phyloP scores from a whole-genome alignment of 2,113 vertebrate genomes.

The Megaleporinus macrocephalus region DNA sequence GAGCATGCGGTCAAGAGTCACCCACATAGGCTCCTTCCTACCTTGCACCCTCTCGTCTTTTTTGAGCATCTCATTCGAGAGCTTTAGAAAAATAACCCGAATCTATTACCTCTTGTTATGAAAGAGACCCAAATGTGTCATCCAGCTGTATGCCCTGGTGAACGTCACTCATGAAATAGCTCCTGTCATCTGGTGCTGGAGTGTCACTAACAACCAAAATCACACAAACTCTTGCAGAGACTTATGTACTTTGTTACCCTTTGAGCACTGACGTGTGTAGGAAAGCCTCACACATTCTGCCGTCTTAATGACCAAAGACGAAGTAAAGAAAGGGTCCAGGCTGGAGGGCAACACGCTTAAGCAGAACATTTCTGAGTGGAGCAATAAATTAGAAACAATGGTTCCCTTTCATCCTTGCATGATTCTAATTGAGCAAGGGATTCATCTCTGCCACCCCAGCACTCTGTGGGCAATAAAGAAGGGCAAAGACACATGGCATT shows the following conservation, averaged over 20 bases:
- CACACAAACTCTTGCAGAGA: constrained; percentile 4
- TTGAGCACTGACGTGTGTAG: constrained; percentile 20
- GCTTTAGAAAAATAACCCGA: constrained; percentile 67
- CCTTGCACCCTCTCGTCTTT: constrained; percentile 62
- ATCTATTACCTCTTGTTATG: constrained; percentile 74
- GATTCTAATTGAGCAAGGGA: constrained; percentile 75
- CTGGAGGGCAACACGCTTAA: constrained; percentile 67
- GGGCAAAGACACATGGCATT: constrained; percentile 57
- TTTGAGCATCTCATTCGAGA: constrained; percentile 66
- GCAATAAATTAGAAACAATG: constrained; percentile 78
- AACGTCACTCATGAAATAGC: constrained; percentile 69
- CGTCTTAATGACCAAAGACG: constrained; percentile 64
- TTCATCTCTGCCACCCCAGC: constrained; percentile 68
- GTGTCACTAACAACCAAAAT: constrained; percentile 59
- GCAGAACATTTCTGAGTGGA: constrained; percentile 69
- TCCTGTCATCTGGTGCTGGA: constrained; percentile 66
- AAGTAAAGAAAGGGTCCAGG: constrained; percentile 74
- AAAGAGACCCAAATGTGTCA: constrained; percentile 79
- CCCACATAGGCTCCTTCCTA: constrained; percentile 40
- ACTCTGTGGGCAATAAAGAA: constrained; percentile 50
- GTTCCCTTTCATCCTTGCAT: constrained; percentile 67
- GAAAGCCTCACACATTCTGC: constrained; percentile 60
- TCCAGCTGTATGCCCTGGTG: constrained; percentile 71
- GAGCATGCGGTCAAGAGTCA: constrained; percentile 4
- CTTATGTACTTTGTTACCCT: constrained; percentile 17